Conservation (phyloP, 2,888 invertebrate genomes). For the Lutraria lutraria region DNA sequence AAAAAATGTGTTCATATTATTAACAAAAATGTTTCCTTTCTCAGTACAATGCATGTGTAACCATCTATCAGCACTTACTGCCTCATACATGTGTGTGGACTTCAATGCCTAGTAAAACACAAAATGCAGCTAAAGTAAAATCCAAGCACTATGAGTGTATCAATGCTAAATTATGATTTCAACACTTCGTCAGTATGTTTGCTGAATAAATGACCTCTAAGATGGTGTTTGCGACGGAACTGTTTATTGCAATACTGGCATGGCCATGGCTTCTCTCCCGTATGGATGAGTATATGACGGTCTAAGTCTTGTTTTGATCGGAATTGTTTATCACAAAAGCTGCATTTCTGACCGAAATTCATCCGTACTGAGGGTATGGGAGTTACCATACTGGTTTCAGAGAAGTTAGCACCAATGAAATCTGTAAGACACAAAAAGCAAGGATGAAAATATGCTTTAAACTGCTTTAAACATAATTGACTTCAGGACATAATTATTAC, state of each 20-base stretch:
- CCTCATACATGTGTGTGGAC: too few relatives aligned
- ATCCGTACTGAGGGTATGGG: background rate
- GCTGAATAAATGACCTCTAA: constrained; percentile 1
- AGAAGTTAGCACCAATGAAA: background rate
- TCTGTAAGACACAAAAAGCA: too few relatives aligned
- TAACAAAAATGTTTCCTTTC: too few relatives aligned
- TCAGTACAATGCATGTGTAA: too few relatives aligned
- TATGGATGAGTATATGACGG: constrained; percentile 29
- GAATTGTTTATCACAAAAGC: constrained; percentile 16
- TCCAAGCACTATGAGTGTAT: too few relatives aligned
- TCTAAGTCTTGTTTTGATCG: constrained; percentile 4
- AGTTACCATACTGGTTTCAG: background rate
- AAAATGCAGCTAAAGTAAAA: too few relatives aligned
- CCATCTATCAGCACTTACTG: too few relatives aligned
- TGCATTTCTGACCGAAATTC: background rate
- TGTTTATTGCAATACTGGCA: constrained; percentile 20
- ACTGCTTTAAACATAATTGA: too few relatives aligned
- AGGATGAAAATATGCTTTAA: too few relatives aligned
- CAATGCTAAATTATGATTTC: background rate
- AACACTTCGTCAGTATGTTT: background rate
- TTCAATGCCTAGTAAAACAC: too few relatives aligned
- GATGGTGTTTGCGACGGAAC: constrained; percentile 36
- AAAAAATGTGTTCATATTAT: too few relatives aligned
- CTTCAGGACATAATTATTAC: too few relatives aligned
- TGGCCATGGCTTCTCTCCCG: constrained; percentile 18